phyloP scores from a whole-genome alignment of 2,888 invertebrate species.

The Troides aeacus region DNA sequence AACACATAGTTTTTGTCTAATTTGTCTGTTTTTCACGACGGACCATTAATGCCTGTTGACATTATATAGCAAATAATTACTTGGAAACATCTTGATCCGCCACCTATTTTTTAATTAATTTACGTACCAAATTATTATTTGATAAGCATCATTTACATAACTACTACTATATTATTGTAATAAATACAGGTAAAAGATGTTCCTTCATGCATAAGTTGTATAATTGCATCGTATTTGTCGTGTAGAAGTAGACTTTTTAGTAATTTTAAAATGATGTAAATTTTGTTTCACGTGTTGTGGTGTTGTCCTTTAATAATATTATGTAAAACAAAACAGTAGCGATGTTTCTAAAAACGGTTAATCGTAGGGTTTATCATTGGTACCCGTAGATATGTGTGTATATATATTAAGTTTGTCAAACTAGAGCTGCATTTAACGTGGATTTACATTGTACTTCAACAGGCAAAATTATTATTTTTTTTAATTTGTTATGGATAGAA shows the following conservation, averaged over 20 bases:
- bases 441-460: neutral
- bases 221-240: neutral
- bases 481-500: neutral
- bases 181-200: conserved; percentile 1
- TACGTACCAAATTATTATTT: neutral
- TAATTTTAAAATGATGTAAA: neutral
- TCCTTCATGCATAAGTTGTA: neutral
- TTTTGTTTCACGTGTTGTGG: neutral
- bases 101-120: neutral
- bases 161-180: neutral
- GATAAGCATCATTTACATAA: neutral
- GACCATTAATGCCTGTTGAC: conserved; percentile 19
- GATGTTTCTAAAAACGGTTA: neutral
- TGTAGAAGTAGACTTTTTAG: neutral
- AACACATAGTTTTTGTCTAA: conserved; percentile 9
- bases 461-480: neutral
- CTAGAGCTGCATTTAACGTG: conserved; percentile 9
- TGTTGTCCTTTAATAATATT: neutral
- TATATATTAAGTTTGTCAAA: neutral
- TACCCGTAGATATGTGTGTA: neutral
- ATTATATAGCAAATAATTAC: conserved; percentile 1
- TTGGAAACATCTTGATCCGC: neutral
- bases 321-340: neutral
- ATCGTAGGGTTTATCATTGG: neutral
- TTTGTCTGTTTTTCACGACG: conserved; percentile 18